Conservation (phyloP, 2,888 invertebrate species). For the Amiota minor region DNA sequence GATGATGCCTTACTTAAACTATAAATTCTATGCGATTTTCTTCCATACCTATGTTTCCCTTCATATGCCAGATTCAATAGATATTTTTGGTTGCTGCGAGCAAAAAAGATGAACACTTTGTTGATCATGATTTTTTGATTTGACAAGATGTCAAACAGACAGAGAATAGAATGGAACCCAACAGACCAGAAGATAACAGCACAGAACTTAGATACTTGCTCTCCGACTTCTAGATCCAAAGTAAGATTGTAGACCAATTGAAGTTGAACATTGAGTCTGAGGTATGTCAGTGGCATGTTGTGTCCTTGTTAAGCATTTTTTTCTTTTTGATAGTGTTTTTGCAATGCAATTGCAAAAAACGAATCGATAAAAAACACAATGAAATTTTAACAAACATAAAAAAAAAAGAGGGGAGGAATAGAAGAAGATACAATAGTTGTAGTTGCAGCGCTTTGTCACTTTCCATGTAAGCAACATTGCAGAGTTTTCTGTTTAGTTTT, state of each 20-base stretch:
- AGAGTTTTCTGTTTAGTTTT: background rate
- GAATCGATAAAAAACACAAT: background rate
- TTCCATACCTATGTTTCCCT: background rate
- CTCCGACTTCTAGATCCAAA: background rate
- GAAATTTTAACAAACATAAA: background rate
- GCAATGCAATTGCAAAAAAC: background rate
- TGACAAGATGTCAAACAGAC: slow-evolving; percentile 65
- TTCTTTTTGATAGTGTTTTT: slow-evolving; percentile 42
- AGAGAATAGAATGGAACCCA: too few relatives aligned
- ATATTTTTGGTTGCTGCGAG: slow-evolving; percentile 13
- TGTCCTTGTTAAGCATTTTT: slow-evolving; percentile 61
- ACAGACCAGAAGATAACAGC: too few relatives aligned
- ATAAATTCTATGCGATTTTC: background rate
- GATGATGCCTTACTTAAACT: slow-evolving; percentile 15
- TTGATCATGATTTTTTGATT: slow-evolving; percentile 66
- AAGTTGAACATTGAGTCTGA: slow-evolving; percentile 12
- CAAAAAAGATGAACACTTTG: slow-evolving; percentile 50
- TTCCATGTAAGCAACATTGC: slow-evolving; percentile 15
- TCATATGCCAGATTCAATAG: slow-evolving; percentile 16
- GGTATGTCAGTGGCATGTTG: slow-evolving; percentile 61
- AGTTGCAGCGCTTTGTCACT: slow-evolving; percentile 13
- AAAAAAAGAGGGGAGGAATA: background rate
- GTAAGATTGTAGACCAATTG: slow-evolving; percentile 41
- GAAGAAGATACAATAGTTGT: background rate
- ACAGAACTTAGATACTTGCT: too few relatives aligned